Base-by-base conservation (phyloP, 2,797 vertebrate species). In the Sebastes itinus region DNA sequence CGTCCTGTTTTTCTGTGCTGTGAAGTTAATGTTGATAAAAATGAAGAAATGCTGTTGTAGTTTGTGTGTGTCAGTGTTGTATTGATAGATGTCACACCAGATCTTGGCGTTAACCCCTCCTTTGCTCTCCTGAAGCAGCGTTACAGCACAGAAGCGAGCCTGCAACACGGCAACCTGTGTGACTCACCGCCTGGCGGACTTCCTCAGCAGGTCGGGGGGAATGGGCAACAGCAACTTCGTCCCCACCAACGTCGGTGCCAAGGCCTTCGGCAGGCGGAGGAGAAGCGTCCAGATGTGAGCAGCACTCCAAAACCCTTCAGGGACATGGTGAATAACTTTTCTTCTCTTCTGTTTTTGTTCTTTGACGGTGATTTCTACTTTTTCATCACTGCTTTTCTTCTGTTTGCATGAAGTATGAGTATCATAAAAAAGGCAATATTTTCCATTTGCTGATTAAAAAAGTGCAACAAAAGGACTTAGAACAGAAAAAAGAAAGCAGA, bases 151-250 rank as follows among this genome's bases (percentile, higher is more conserved):
- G 95, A 99, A 98, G 92, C 96, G 97, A 72, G 95, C 96, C 27
- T 99, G 98, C 93, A 98, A 98, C 92, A 99, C 97, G 20, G 97
- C 97, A 2, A 99, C 98, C 66, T 99, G 97, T 0, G 96, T 97
- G 71, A 99, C 97, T 75, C 97, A 99, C 46, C 97, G 98, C 73
- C 94, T 99, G 94, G 98, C 97, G 0, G 97, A 97, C 92, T 96
- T 97, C 90, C 97, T 99, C 64, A 98, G 97, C 94, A 95, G 97
- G 83, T 98, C 97, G 13, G 97, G 97, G 49, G 98, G 97, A 7
- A 95, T 99, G 88, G 95, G 96, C 87, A 98, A 96, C 94, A 96
- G 93, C 87, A 96, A 96, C 94, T 99, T 98, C 0, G 95, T 98
- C 77, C 97, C 98, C 62, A 99, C 98, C 81, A 93, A 99, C 0